Evolutionary conservation across 2,888 invertebrate genomes (phyloP), one percentile per base, ranked within the genome.

Genomic region (Protonemura montana): DNA sequence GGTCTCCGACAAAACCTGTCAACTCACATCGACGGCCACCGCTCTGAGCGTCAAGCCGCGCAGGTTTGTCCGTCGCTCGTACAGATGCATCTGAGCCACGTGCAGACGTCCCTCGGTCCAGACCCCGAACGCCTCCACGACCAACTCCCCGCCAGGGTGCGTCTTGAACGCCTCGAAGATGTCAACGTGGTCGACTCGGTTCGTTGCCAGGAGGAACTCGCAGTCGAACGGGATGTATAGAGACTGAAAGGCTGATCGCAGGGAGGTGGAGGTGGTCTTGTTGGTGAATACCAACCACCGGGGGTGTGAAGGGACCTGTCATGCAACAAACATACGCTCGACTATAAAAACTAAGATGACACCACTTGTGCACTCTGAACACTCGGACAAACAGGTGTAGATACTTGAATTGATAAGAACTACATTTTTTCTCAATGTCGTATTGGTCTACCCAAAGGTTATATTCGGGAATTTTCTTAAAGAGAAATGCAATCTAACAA

Each of bases 211-310:
- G 42, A 86, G 76, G 42, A 85, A 86, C 78, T 85, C 77, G 84
- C 87, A 87, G 84, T 87, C 83, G 42, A 87, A 86, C 21, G 87
- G 87, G 29, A 87, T 78, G 84, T 87, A 42, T 5, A 87, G 21
- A 42, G 77, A 59, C 0, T 35, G 28, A n/a, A 86, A 77, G 78
- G 76, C 76, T 5, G 76, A 29, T 28, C 82, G 77, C 28, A 86
- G 21, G 3, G 77, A 35, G 13, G 41, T 10, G 16, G 76, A 29
- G 0, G 26, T 1, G 26, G 13, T 21, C 21, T 59, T 10, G 41
- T 84, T 80, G 29, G 82, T 76, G 86, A 87, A 86, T 27, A 85
- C 41, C 83, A 87, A 25, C 87, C 87, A 87, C 5, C 84, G 59
- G 27, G 84, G 84, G 25, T 84, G 59, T 27, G 84, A 84, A 0